These are phyloP conservation scores for Ametastegia equiseti DNA, from an alignment of 2,888 invertebrate species.

Conservation along the genomic window DNA sequence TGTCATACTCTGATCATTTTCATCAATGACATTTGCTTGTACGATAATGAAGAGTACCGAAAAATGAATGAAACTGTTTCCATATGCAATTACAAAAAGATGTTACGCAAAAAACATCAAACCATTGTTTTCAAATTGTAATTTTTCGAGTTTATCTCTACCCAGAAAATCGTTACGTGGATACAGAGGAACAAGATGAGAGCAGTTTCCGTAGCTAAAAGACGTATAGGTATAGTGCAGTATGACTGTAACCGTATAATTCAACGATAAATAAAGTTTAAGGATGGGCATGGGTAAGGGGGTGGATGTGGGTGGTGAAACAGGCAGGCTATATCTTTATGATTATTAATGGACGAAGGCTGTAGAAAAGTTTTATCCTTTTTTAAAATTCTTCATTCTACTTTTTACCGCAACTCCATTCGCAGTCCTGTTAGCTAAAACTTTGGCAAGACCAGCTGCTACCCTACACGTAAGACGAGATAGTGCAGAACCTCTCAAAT, in stretches of 20 bases:
- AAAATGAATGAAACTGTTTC: too few relatives aligned
- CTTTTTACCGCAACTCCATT: neutral
- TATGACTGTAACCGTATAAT: constrained; percentile 6
- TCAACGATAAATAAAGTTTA: constrained; percentile 7
- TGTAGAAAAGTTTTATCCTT: neutral
- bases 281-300: neutral
- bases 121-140: too few relatives aligned
- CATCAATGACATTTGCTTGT: too few relatives aligned
- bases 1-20: too few relatives aligned
- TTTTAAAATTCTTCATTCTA: constrained; percentile 3
- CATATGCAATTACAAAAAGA: too few relatives aligned
- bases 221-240: neutral
- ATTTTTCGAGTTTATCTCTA: neutral
- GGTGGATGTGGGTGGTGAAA: neutral
- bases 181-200: neutral
- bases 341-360: constrained; percentile 29
- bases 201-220: neutral
- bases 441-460: neutral
- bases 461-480: too few relatives aligned
- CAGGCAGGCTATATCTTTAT: neutral
- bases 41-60: too few relatives aligned
- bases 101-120: too few relatives aligned
- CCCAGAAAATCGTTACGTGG: neutral
- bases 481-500: neutral
- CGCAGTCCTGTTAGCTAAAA: neutral